phyloP scores from a whole-genome alignment of 64 coral and sea anemone genomes.

The Stylophora pistillata region DNA sequence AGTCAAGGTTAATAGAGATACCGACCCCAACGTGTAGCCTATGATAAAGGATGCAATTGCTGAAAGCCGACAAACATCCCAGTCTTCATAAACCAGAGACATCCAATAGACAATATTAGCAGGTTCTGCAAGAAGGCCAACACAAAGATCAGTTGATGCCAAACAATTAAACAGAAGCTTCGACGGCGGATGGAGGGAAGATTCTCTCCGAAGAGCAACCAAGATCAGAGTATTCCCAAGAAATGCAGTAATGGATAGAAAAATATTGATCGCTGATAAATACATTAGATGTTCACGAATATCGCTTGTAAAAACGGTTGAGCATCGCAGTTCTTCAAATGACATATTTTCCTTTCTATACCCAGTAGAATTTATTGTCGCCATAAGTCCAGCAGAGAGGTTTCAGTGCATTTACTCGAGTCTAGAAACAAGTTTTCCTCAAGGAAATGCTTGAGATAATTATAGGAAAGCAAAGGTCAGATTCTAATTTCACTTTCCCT shows the following conservation, averaged over 20 bases:
- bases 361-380: not conserved
- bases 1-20: constrained; percentile 1
- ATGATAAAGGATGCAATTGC: not conserved
- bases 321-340: not conserved
- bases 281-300: not conserved
- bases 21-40: not conserved
- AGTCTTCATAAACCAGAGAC: not conserved
- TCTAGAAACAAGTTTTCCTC: too few species aligned
- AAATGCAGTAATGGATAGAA: constrained; percentile 1
- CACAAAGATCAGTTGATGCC: constrained; percentile 5
- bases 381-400: not conserved
- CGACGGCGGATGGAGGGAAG: not conserved
- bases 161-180: constrained; percentile 3
- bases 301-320: not conserved
- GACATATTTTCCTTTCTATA: not conserved
- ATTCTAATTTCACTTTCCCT: too few species aligned
- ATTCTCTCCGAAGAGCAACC: not conserved
- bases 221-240: constrained; percentile 16
- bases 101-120: not conserved
- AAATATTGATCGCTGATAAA: not conserved
- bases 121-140: not conserved
- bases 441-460: too few species aligned
- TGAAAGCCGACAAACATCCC: not conserved
- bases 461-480: too few species aligned
- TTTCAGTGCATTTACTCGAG: too few species aligned